These are phyloP conservation scores for Nibea coibor DNA, from an alignment of 2,113 vertebrate species.

Conservation along the genomic window DNA sequence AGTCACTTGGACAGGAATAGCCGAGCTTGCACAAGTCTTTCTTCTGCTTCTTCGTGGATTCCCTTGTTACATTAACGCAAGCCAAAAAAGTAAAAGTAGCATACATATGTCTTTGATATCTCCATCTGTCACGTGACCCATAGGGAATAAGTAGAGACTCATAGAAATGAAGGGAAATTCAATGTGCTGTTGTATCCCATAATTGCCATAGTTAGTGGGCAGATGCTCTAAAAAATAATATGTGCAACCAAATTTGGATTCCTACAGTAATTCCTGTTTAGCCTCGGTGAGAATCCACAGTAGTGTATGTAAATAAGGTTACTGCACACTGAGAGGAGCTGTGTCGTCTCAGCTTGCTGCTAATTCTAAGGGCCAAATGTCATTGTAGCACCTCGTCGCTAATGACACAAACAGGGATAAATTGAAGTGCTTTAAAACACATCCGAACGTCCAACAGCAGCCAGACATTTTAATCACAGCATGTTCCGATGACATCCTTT, in stretches of 20 bases:
- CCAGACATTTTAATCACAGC: constrained; percentile 43
- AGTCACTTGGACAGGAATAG: too few species aligned
- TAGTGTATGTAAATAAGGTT: constrained; percentile 15
- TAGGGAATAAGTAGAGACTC: not conserved
- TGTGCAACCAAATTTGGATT: not conserved
- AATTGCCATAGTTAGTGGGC: constrained; percentile 5
- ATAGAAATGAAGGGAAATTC: not conserved
- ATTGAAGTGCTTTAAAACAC: constrained; percentile 6
- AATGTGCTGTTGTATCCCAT: not conserved
- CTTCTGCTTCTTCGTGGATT: too few species aligned
- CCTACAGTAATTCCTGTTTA: constrained; percentile 2
- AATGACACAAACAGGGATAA: constrained; percentile 15
- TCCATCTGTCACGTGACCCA: not conserved
- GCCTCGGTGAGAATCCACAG: not conserved
- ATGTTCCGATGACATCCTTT: constrained; percentile 7
- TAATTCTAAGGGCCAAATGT: constrained; percentile 36
- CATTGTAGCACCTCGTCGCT: not conserved
- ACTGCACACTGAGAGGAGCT: not conserved
- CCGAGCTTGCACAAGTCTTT: too few species aligned
- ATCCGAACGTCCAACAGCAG: constrained; percentile 23
- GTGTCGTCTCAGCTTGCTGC: constrained; percentile 2
- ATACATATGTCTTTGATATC: not conserved
- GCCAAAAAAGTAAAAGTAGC: too few species aligned
- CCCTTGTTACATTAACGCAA: too few species aligned
- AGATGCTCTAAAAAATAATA: constrained; percentile 1